These are phyloP conservation scores for Rhombomys opimus DNA, from an alignment of 2,113 vertebrate genomes.

Conservation along the genomic window DNA sequence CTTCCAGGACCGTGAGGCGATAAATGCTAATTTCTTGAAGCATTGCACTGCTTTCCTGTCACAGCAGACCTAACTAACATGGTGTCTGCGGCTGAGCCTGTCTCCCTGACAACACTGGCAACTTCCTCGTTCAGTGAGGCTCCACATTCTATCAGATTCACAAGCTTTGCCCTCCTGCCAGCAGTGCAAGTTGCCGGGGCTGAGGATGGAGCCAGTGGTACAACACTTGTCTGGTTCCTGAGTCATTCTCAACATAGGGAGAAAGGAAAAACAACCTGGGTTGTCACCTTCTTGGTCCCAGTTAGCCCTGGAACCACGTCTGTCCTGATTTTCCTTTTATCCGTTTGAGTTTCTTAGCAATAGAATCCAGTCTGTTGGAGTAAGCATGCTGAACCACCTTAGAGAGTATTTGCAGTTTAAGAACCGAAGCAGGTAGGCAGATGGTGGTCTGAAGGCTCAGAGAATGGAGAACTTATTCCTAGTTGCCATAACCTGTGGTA, in stretches of 20 bases:
- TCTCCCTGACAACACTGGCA: background rate
- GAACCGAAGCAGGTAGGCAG: background rate
- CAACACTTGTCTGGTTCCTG: background rate
- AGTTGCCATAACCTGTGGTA: background rate
- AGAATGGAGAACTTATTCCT: background rate
- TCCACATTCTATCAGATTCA: background rate
- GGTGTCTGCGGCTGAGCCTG: background rate
- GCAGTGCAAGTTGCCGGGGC: background rate
- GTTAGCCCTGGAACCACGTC: background rate
- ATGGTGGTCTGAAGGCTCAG: background rate
- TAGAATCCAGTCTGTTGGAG: background rate
- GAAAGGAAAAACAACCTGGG: background rate
- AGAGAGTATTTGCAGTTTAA: background rate
- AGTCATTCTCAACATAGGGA: background rate
- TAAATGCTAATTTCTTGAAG: background rate
- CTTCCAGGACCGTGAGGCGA: background rate
- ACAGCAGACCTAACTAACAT: background rate
- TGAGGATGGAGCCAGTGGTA: background rate
- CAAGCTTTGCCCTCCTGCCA: background rate
- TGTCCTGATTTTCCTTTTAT: background rate
- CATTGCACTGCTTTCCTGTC: background rate
- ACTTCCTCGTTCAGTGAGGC: background rate
- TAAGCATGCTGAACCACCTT: background rate
- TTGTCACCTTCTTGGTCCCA: background rate
- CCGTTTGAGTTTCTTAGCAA: background rate